phyloP scores from a whole-genome alignment of 92 coral and sea anemone species.

The Isaurus tuberculatus region DNA sequence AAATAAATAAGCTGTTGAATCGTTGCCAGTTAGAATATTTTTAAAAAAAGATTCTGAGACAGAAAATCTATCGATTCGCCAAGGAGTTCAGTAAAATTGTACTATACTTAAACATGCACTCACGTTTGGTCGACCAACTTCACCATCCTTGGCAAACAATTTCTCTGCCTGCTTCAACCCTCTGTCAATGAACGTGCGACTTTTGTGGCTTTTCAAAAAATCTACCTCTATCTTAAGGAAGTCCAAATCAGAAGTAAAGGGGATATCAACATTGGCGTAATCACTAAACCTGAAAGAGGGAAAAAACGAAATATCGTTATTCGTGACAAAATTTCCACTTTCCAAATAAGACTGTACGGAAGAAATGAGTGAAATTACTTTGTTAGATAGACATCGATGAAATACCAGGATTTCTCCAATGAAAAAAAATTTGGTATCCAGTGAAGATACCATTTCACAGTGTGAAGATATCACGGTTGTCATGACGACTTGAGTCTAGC shows the following conservation, averaged over 20 bases:
- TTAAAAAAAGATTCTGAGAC: too few relatives aligned
- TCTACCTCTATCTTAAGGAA: constrained; percentile 5
- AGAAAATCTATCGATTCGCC: neutral
- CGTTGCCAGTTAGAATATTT: too few relatives aligned
- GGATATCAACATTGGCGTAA: neutral
- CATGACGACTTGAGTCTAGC: too few relatives aligned
- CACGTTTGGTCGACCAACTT: neutral
- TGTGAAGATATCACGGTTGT: too few relatives aligned
- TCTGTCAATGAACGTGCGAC: neutral
- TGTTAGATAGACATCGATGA: too few relatives aligned
- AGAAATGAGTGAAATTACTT: neutral
- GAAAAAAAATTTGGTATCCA: too few relatives aligned
- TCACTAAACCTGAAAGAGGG: neutral
- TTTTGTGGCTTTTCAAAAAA: neutral
- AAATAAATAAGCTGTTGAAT: too few relatives aligned
- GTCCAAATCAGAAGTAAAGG: constrained; percentile 15
- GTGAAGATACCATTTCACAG: too few relatives aligned
- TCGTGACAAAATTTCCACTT: neutral
- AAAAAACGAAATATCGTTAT: neutral
- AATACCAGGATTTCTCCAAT: too few relatives aligned
- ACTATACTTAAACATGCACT: neutral
- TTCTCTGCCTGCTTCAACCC: neutral
- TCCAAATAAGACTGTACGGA: neutral
- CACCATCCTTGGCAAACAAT: neutral
- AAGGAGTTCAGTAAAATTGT: too few relatives aligned